These are phyloP conservation scores for Lycaon pictus DNA, from an alignment of 2,113 vertebrate genomes.

Conservation along the genomic window DNA sequence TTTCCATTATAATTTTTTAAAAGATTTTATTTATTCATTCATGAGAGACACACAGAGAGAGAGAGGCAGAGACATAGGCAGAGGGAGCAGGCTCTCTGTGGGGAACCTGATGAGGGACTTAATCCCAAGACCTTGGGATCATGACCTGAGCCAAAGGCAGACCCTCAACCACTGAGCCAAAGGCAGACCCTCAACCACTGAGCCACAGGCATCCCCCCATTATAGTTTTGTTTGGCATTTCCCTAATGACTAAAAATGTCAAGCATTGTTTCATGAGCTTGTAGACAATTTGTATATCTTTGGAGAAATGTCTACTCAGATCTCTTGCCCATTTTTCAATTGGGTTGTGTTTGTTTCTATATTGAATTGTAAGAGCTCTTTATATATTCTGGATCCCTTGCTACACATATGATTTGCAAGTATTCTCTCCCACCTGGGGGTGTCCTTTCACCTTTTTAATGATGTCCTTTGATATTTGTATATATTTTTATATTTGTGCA, in stretches of 20 bases:
- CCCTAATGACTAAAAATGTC: background rate
- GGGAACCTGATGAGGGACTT: too few species aligned
- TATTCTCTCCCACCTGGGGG: background rate
- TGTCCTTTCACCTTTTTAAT: slow-evolving; percentile 1
- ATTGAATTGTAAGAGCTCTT: background rate
- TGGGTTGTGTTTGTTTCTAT: background rate
- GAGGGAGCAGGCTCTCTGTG: too few species aligned
- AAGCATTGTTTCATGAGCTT: background rate
- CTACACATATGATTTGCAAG: background rate
- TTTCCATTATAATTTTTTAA: too few species aligned
- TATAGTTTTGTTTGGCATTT: background rate
- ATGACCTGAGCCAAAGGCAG: too few species aligned
- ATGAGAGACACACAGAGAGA: too few species aligned
- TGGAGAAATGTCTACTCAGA: background rate
- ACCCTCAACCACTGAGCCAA: too few species aligned
- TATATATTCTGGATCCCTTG: background rate
- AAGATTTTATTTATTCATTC: too few species aligned
- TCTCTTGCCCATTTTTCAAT: background rate
- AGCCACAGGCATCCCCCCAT: too few species aligned
- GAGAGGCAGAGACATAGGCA: too few species aligned
- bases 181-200: too few species aligned
- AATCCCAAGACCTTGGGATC: too few species aligned
- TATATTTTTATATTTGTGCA: background rate
- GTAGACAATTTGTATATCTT: background rate
- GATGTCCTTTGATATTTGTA: background rate